These are phyloP conservation scores for Scolopax bukidnonensis DNA, from an alignment of 2,797 vertebrate species.

Conservation along the genomic window DNA sequence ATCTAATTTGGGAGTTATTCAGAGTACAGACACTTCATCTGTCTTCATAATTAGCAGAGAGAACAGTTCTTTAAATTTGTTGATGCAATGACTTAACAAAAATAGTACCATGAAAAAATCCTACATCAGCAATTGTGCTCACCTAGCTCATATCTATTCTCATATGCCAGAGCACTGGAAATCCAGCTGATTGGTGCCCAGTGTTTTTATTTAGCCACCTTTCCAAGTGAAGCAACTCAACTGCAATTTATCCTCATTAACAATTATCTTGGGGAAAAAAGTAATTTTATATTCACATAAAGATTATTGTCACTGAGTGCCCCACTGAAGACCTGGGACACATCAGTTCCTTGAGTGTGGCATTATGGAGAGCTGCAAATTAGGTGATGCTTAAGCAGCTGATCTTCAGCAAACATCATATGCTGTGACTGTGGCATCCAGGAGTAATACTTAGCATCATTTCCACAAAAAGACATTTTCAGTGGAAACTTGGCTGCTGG, in stretches of 20 bases:
- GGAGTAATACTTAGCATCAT: background rate
- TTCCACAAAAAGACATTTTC: slow-evolving; percentile 16
- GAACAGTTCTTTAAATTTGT: background rate
- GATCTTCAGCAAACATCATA: background rate
- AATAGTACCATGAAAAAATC: background rate
- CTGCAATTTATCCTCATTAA: background rate
- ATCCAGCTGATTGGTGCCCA: fast-evolving
- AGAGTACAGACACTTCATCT: background rate
- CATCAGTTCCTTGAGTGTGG: background rate
- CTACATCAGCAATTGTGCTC: background rate
- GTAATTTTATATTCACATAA: background rate
- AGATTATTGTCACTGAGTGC: background rate
- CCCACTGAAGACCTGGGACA: background rate
- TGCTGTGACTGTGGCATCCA: background rate
- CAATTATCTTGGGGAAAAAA: background rate
- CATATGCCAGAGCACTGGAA: background rate
- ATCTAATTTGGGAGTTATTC: background rate
- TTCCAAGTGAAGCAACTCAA: background rate
- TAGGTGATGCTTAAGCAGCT: background rate
- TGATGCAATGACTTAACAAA: background rate
- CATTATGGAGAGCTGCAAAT: background rate
- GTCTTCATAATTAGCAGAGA: background rate
- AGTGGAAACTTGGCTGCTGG: slow-evolving; percentile 25
- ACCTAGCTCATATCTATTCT: background rate
- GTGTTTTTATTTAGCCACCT: background rate